phyloP scores from a whole-genome alignment of 2,888 invertebrate genomes.

The Harpalus rubripes region DNA sequence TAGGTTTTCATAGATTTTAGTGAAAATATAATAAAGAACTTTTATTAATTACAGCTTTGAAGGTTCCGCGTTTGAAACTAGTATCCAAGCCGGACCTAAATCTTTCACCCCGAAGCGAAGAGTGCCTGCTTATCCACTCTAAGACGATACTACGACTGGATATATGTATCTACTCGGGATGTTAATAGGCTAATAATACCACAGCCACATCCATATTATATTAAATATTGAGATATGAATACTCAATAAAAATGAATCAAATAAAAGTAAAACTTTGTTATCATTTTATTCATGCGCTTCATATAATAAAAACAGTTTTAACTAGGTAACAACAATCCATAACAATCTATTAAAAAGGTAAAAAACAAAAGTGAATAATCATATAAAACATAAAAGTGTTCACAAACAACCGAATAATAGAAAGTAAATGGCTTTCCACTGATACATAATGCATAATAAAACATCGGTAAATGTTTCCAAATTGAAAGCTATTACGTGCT shows the following conservation, averaged over 20 bases:
- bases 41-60: no score
- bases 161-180: no score
- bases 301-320: conserved; percentile 22
- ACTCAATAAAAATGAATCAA: not conserved
- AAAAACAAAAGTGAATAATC: conserved; percentile 56
- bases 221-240: no score
- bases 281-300: not conserved
- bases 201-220: no score
- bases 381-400: conserved; percentile 43
- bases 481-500: conserved; percentile 52
- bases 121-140: no score
- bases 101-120: no score
- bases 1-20: no score
- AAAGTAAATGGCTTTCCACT: conserved; percentile 51
- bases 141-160: no score
- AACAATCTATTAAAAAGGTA: conserved; percentile 43
- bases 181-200: no score
- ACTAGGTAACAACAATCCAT: conserved; percentile 36
- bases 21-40: no score
- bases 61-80: no score
- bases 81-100: no score
- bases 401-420: conserved; percentile 54
- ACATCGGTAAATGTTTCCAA: conserved; percentile 54
- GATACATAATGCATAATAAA: conserved; percentile 55
- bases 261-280: conserved; percentile 14